Base-by-base conservation (phyloP, 1,140 invertebrate genomes). In the Physella acuta region DNA sequence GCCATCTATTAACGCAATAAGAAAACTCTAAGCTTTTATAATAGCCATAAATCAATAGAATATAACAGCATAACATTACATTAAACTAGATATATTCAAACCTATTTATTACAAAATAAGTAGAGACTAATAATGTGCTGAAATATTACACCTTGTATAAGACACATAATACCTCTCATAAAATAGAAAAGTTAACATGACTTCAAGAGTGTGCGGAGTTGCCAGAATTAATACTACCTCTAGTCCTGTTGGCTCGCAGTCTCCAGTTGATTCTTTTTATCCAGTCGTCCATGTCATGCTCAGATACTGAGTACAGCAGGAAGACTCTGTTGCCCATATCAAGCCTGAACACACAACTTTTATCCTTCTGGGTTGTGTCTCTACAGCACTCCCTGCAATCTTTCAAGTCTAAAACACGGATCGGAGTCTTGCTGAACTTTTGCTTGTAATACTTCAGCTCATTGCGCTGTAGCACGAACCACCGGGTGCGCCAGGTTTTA, bases 301-400 rank as follows among this genome's bases (percentile, higher is more conserved):
- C 73, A 20, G 79, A 78, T 0, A 76, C 71, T n/a, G 77, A 73
- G 65, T 77, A 77, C 58, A 82, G 62, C 58, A 79, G 77, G 68
- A 82, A 82, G 39, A 78, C 81, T 37, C 81, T 73, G 76, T 78
- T 80, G 36, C 66, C 68, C 73, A 82, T 80, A 59, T 77, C 77
- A 30, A 82, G 65, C 55, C 76, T 78, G 70, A 80, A 76, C 33
- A 78, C 71, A 73, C 76, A 78, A 37, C 69, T 73, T 67, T 78
- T 77, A 36, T 74, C 71, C 68, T 75, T 74, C 30, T 76, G 63
- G 17, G 66, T 52, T 26, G 58, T 65, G 39, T 81, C 79, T 65
- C 72, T 36, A 34, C 58, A 37, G 69, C 79, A 80, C 51, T 78
- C 78, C n/a, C 34, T 71, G 58, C 81, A 82, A n/a, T 81, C 75